Conservation (phyloP, 2,797 vertebrate species). For the Hippocampus kuda region DNA sequence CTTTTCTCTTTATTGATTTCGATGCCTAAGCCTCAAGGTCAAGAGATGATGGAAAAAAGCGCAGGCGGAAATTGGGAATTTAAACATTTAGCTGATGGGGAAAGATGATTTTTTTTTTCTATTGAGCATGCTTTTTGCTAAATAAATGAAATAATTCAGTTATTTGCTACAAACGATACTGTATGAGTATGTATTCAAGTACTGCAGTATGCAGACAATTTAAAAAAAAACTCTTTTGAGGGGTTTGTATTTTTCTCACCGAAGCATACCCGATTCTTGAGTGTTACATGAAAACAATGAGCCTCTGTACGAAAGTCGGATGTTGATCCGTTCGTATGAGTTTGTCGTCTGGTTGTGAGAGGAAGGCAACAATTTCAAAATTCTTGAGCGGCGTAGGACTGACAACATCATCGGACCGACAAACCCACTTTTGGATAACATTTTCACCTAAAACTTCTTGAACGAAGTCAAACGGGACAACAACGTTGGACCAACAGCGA, state of each 20-base stretch:
- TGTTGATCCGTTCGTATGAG: background rate
- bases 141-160: constrained; percentile 73
- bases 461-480: background rate
- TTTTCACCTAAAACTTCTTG: background rate
- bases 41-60: constrained; percentile 43
- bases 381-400: background rate
- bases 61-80: constrained; percentile 31
- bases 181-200: constrained; percentile 74
- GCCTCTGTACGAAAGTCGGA: constrained; percentile 35
- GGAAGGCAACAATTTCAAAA: background rate
- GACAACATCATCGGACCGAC: background rate
- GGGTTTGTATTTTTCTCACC: constrained; percentile 55
- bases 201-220: constrained; percentile 74
- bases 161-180: constrained; percentile 76
- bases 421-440: background rate
- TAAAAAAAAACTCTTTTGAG: constrained; percentile 63
- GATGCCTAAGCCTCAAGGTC: constrained; percentile 64
- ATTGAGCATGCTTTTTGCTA: constrained; percentile 76
- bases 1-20: constrained; percentile 68
- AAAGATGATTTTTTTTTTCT: constrained; percentile 58
- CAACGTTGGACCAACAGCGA: background rate
- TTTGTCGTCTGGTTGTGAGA: background rate
- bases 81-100: constrained; percentile 32
- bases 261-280: constrained; percentile 49
- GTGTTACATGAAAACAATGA: constrained; percentile 52